A percentile compares a stretch with the other conserved stretches of the same genome.
These are phyloP conservation scores for Pangasius macronema DNA, from an alignment of 2,797 vertebrate species.

Conservation along the genomic window DNA sequence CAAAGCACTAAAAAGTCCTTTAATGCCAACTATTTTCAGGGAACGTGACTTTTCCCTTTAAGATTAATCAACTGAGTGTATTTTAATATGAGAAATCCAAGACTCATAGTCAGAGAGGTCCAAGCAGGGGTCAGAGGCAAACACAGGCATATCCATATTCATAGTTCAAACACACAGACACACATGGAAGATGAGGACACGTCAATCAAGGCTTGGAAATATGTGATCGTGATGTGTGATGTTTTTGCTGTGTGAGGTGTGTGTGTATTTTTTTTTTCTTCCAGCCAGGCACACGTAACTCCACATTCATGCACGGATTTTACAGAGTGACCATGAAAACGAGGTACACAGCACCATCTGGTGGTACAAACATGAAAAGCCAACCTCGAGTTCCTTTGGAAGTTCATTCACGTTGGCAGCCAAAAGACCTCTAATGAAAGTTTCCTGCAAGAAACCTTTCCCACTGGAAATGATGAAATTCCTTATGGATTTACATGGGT, in stretches of 20 bases:
- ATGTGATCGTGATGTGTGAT: not conserved
- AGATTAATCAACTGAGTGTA: not conserved
- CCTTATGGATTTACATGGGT: not conserved
- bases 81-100: not conserved
- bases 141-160: not conserved
- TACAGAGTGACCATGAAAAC: not conserved
- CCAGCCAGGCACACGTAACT: not conserved
- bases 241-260: not conserved
- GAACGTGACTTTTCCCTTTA: not conserved
- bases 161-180: not conserved
- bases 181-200: not conserved
- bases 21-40: not conserved
- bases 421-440: not conserved
- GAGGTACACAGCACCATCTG: slow-evolving; percentile 31
- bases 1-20: not conserved
- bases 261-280: not conserved
- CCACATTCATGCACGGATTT: slow-evolving; percentile 9
- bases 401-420: not conserved
- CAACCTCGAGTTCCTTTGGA: not conserved
- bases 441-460: not conserved
- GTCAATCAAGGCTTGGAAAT: not conserved
- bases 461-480: not conserved
- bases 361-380: slow-evolving; percentile 1
- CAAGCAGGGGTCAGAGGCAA: not conserved
- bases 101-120: not conserved